Conservation (phyloP, 2,888 invertebrate genomes). For the Oscheius sp. region DNA sequence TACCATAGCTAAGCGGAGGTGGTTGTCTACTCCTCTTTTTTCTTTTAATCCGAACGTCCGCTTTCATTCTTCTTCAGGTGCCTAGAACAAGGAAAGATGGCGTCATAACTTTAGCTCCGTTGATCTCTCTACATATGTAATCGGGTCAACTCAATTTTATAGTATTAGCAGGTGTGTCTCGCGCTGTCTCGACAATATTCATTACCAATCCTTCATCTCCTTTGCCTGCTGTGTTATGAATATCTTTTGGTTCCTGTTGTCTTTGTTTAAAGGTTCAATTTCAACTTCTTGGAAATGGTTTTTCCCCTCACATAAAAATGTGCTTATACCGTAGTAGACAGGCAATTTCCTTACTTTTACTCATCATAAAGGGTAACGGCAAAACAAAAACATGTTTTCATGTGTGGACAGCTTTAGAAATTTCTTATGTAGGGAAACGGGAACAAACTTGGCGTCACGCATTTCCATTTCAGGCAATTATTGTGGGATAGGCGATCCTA, state of each 20-base stretch:
- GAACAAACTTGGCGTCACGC: background rate
- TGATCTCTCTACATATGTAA: background rate
- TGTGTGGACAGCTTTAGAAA: background rate
- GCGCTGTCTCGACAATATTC: slow-evolving; percentile 2
- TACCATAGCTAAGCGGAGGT: no score
- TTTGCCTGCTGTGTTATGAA: slow-evolving; percentile 7
- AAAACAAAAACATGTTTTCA: background rate
- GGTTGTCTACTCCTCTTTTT: background rate
- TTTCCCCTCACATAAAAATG: no score
- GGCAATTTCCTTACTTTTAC: no score
- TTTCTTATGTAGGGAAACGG: background rate
- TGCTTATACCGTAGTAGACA: no score
- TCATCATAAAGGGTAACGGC: no score
- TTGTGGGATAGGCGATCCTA: background rate
- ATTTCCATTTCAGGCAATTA: slow-evolving; percentile 1
- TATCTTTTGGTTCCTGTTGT: background rate
- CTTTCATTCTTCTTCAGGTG: slow-evolving; percentile 7
- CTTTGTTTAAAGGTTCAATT: no score
- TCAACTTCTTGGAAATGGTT: no score
- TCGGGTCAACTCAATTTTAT: background rate
- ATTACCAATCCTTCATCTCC: background rate
- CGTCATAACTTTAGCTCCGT: background rate
- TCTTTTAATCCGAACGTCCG: slow-evolving; percentile 22
- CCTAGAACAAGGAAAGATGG: slow-evolving; percentile 8
- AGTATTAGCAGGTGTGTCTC: slow-evolving; percentile 14